Base-by-base conservation (phyloP, 2,888 invertebrate species). In the Drosophila flavopinicola region DNA sequence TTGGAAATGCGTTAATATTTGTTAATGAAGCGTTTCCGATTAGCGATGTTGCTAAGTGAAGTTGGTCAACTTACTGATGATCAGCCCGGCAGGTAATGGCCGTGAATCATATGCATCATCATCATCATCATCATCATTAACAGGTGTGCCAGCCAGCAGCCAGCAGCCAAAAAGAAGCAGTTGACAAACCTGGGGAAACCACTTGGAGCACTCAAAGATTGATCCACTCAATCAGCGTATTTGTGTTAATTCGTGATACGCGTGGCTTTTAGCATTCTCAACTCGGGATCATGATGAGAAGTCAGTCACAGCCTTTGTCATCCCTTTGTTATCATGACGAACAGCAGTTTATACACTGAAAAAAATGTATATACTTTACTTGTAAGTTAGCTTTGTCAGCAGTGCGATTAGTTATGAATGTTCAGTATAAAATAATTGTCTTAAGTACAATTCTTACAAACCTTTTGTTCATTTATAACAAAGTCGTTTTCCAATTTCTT, bases 201-300 rank as follows among this genome's bases (percentile, higher is more conserved):
- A 53, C 69, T 39, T 32, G n/a, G 7, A 10, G 27, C n/a, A 45
- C 13, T 24, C 20, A 41, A 23, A 53, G 41, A 77, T 82, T 83
- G 59, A 73, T 73, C 54, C 48, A 49, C 58, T 47, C 57, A 85
- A 83, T 83, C 69, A 77, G 44, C 78, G 66, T 54, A 41, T 45
- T 56, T 66, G 68, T 84, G 82, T 68, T 80, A 83, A 83, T 83
- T 78, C 61, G 64, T 56, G 68, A 70, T 76, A 74, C 82, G 82
- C 82, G 82, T 82, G 85, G 80, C 80, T 78, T 83, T 84, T 78
- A 80, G 64, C 75, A 68, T 65, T 64, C 65, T 5, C 17, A 35
- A 25, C 27, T 7, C 13, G 39, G 13, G n/a, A 37, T 11, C 27
- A 17, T 6, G 49, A 20, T 30, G 29, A 39, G 2, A 3, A 20